phyloP scores from a whole-genome alignment of 1,140 invertebrate genomes.

The Brachionus plicatilis region DNA sequence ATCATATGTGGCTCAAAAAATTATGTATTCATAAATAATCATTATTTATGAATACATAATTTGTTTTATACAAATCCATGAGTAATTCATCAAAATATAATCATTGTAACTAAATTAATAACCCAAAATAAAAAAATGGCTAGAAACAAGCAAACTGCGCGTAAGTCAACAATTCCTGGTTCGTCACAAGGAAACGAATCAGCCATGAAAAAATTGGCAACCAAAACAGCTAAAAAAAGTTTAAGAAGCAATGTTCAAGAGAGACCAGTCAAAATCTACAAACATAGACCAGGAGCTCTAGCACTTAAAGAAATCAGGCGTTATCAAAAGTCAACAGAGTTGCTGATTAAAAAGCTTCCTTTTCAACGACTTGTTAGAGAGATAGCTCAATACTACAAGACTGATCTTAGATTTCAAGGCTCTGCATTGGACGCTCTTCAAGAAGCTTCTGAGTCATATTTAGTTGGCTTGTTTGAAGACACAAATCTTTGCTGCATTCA shows the following conservation, averaged over 20 bases:
- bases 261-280: slow-evolving; percentile 54
- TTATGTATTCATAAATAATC: too few relatives aligned
- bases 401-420: slow-evolving; percentile 61
- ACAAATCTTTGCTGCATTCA: slow-evolving; percentile 89
- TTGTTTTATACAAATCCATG: too few relatives aligned
- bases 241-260: slow-evolving; percentile 59
- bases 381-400: slow-evolving; percentile 73
- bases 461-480: slow-evolving; percentile 81
- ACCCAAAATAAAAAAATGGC: too few relatives aligned
- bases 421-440: slow-evolving; percentile 55
- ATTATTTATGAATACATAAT: too few relatives aligned
- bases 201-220: slow-evolving; percentile 57
- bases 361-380: slow-evolving; percentile 78
- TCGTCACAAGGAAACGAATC: slow-evolving; percentile 49
- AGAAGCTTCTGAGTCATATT: slow-evolving; percentile 81
- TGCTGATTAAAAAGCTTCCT: slow-evolving; percentile 72
- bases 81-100: too few relatives aligned
- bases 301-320: slow-evolving; percentile 76
- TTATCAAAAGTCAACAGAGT: slow-evolving; percentile 76
- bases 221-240: slow-evolving; percentile 65
- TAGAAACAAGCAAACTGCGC: slow-evolving; percentile 67
- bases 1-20: too few relatives aligned
- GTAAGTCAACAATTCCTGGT: slow-evolving; percentile 57
- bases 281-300: slow-evolving; percentile 68
- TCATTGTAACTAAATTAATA: too few relatives aligned